Percentiles rank a stretch among this genome's conserved stretches.
Evolutionary conservation across 2,113 vertebrate species (phyloP).

Genomic region (Plectropomus leopardus): DNA sequence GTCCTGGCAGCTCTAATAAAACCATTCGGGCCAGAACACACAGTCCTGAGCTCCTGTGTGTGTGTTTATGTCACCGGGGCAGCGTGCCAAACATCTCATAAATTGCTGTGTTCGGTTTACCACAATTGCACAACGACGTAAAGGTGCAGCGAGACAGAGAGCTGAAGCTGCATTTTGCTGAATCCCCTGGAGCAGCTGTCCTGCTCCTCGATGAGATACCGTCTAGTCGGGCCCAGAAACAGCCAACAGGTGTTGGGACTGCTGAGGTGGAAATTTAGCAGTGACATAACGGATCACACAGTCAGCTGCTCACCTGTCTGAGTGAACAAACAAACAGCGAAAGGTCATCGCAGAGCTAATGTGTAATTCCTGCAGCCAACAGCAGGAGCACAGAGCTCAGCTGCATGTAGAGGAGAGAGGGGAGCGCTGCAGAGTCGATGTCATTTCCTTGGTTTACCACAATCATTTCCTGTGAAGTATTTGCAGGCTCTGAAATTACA

Average conservation of each 20-base stretch:
- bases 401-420: background rate
- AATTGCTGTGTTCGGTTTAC: slow-evolving; percentile 41
- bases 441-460: slow-evolving; percentile 82
- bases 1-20: slow-evolving; percentile 48
- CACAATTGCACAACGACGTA: slow-evolving; percentile 41
- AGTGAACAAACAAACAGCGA: slow-evolving; percentile 2
- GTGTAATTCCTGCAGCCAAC: background rate
- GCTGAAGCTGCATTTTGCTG: slow-evolving; percentile 38
- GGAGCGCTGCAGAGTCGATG: slow-evolving; percentile 59
- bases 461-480: slow-evolving; percentile 85
- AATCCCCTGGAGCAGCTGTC: slow-evolving; percentile 34
- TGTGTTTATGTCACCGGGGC: slow-evolving; percentile 34
- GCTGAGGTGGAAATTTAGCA: slow-evolving; percentile 45
- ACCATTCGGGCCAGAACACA: slow-evolving; percentile 23
- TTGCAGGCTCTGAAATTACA: slow-evolving; percentile 81
- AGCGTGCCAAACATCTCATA: slow-evolving; percentile 52
- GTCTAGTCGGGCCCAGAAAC: slow-evolving; percentile 46
- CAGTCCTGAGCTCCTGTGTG: slow-evolving; percentile 44
- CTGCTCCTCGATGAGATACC: slow-evolving; percentile 41
- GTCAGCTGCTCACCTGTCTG: slow-evolving; percentile 50
- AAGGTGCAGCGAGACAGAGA: slow-evolving; percentile 43
- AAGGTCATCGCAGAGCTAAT: slow-evolving; percentile 31
- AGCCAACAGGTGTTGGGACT: slow-evolving; percentile 59
- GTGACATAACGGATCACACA: slow-evolving; percentile 21
- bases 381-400: slow-evolving; percentile 1